Percentiles rank a stretch among this genome's conserved stretches.
phyloP scores from a whole-genome alignment of 2,888 invertebrate species.

The Ellobium chinense region DNA sequence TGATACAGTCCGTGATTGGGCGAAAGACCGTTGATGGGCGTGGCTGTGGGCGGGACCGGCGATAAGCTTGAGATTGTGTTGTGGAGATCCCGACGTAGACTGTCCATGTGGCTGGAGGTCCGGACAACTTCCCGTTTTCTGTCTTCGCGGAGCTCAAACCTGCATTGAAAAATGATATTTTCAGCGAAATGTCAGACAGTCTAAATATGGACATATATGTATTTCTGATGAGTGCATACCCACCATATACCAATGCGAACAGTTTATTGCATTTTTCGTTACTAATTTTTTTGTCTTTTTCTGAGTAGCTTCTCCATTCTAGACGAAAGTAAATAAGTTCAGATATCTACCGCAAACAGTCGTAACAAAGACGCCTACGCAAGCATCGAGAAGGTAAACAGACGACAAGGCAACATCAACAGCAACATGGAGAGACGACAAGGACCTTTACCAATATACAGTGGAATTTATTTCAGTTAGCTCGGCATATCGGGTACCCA shows the following conservation, averaged over 20 bases:
- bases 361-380: too few species aligned
- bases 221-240: too few species aligned
- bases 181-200: not conserved
- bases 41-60: constrained; percentile 7
- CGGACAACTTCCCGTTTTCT: constrained; percentile 79
- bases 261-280: not conserved
- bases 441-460: too few species aligned
- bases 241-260: not conserved
- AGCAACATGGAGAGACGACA: too few species aligned
- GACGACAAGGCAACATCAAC: too few species aligned
- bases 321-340: too few species aligned
- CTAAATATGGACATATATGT: too few species aligned
- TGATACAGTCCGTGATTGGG: constrained; percentile 11
- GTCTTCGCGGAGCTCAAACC: constrained; percentile 81
- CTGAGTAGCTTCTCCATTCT: too few species aligned
- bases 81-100: constrained; percentile 80
- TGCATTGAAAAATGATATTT: constrained; percentile 44
- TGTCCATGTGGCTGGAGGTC: constrained; percentile 80
- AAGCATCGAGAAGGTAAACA: too few species aligned
- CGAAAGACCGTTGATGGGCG: constrained; percentile 24
- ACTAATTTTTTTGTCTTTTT: not conserved
- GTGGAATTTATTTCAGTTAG: too few species aligned
- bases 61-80: constrained; percentile 67
- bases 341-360: too few species aligned
- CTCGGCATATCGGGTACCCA: too few species aligned